These are phyloP conservation scores for Glomeris marginata DNA, from an alignment of 2,888 invertebrate genomes.

Conservation along the genomic window DNA sequence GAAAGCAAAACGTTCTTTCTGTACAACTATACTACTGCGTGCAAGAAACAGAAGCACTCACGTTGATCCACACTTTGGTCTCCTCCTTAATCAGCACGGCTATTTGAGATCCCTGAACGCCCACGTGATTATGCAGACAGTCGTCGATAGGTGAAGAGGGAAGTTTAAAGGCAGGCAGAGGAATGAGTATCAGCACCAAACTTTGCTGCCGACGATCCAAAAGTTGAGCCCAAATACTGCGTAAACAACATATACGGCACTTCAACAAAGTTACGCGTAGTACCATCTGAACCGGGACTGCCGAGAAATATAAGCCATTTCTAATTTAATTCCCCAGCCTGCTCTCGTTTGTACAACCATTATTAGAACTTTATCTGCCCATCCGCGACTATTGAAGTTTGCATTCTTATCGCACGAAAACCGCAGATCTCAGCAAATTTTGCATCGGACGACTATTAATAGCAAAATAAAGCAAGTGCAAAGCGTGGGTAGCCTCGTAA, in stretches of 20 bases:
- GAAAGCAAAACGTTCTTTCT: slow-evolving; percentile 14
- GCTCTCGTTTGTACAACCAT: too few relatives aligned
- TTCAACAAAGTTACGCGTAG: too few relatives aligned
- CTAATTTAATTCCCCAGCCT: too few relatives aligned
- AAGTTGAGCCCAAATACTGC: slow-evolving; percentile 85
- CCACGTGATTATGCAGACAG: slow-evolving; percentile 29
- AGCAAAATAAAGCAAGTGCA: too few relatives aligned
- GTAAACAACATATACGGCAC: too few relatives aligned
- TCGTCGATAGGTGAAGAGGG: slow-evolving; percentile 17
- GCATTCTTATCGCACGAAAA: too few relatives aligned
- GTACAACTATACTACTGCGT: neutral
- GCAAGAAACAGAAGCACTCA: slow-evolving; percentile 29
- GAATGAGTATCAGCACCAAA: slow-evolving; percentile 66
- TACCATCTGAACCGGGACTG: too few relatives aligned
- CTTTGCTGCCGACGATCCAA: slow-evolving; percentile 73
- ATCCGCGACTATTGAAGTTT: too few relatives aligned
- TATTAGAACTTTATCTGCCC: too few relatives aligned
- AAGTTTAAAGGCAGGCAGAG: slow-evolving; percentile 57
- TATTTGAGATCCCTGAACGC: slow-evolving; percentile 26
- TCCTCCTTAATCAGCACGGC: slow-evolving; percentile 38
- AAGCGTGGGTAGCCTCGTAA: neutral
- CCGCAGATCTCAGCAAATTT: too few relatives aligned
- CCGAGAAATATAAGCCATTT: too few relatives aligned
- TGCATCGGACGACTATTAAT: too few relatives aligned
- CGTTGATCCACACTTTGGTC: slow-evolving; percentile 82